Evolutionary conservation across 2,888 invertebrate genomes (phyloP).

Genomic region (Nemotelus pantherinus): DNA sequence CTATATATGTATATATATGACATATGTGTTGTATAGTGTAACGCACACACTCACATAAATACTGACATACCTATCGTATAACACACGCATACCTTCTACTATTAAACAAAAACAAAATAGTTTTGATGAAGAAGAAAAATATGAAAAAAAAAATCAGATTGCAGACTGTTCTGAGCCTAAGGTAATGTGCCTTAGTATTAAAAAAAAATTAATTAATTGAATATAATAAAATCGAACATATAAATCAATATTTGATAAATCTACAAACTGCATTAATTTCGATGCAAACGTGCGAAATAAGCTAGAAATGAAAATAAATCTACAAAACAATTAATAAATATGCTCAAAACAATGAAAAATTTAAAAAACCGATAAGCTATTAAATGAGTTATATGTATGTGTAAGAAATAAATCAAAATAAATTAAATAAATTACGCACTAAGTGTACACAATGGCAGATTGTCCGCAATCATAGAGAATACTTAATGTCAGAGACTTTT

Average conservation of each 20-base stretch:
- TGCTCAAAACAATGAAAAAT: too few species aligned
- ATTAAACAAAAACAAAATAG: slow-evolving; percentile 8
- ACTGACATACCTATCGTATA: too few species aligned
- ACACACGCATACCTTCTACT: too few species aligned
- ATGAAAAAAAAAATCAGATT: slow-evolving; percentile 25
- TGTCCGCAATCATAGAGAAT: too few species aligned
- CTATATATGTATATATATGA: too few species aligned
- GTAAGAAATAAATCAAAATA: neutral
- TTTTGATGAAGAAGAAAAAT: slow-evolving; percentile 23
- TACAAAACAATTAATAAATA: neutral
- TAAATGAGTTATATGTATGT: too few species aligned
- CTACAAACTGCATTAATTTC: slow-evolving; percentile 31
- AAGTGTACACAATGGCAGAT: too few species aligned
- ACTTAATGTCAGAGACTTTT: too few species aligned
- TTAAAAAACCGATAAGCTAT: too few species aligned
- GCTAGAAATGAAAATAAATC: neutral
- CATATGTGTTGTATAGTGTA: too few species aligned
- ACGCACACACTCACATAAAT: too few species aligned
- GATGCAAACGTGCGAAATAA: slow-evolving; percentile 15
- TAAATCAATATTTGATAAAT: slow-evolving; percentile 30
- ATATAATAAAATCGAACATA: slow-evolving; percentile 10
- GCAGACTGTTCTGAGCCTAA: slow-evolving; percentile 52
- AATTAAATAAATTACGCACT: neutral
- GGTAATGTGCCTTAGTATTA: slow-evolving; percentile 53
- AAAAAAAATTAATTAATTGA: slow-evolving; percentile 31